Evolutionary conservation across 37 sponge, comb jelly and placozoan species (phyloP).

Genomic region (Spongilla lacustris): DNA sequence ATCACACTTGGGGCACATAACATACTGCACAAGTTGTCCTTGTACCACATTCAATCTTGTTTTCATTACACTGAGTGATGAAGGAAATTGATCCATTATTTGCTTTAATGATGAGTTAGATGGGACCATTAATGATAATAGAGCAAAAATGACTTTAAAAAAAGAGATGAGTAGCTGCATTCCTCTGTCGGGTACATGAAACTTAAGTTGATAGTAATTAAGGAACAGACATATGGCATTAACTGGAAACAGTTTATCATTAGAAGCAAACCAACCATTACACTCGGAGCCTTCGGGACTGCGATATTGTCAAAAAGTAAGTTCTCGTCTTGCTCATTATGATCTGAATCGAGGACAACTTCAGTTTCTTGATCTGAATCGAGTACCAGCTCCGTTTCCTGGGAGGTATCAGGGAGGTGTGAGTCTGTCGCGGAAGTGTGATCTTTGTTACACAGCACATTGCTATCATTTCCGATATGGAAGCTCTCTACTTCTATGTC

Average conservation of each 20-base stretch:
- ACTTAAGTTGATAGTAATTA: not conserved
- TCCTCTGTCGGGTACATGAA: not conserved
- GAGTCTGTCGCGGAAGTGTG: no score
- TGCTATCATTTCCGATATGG: no score
- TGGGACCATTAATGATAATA: not conserved
- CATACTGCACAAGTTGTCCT: not conserved
- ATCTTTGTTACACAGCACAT: no score
- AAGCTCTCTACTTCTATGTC: no score
- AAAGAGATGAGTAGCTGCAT: not conserved
- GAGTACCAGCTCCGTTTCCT: not conserved
- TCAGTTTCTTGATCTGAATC: not conserved
- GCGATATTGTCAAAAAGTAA: no score
- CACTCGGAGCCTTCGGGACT: no score
- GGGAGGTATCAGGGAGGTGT: no score
- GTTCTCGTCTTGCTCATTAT: not conserved
- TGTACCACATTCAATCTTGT: not conserved
- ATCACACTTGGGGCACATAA: not conserved
- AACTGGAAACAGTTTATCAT: no score
- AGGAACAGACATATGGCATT: not conserved
- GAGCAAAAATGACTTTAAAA: not conserved
- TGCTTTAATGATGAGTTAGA: not conserved
- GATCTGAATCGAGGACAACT: not conserved
- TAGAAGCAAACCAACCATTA: no score
- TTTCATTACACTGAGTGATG: not conserved
- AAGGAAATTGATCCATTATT: not conserved